Base-by-base conservation (phyloP, 2,888 invertebrate genomes). In the Hecatera dysodea region DNA sequence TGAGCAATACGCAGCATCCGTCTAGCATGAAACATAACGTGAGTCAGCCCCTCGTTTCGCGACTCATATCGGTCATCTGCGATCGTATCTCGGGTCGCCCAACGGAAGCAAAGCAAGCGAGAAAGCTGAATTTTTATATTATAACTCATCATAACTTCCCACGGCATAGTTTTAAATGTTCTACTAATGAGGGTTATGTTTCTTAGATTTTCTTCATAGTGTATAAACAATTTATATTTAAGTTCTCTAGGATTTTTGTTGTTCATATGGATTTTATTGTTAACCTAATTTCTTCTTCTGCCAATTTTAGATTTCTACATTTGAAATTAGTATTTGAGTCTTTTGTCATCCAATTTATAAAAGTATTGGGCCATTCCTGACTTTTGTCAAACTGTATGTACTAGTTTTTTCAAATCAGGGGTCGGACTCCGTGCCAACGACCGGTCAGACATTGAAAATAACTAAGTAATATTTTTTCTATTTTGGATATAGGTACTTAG, bases 81-180 rank as follows among this genome's bases (percentile, higher is more conserved):
- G 95, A 95, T 95, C 71, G 59, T 93, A 95, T 95, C 95, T 76
- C 80, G 86, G 86, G 88, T 88, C 92, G 87, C 88, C 87, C 93
- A 90, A 93, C 94, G 93, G 94, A 94, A 95, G 95, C 95, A 84
- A 87, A 87, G 80, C 83, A 78, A 89, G 91, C 93, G 92, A 93
- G 94, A 95, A 93, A 94, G 94, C 91, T 89, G 87, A 82, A 93
- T 95, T 94, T 95, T 94, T 94, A 91, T 89, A 84, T 86, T 88
- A 85, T 90, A 91, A 90, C 89, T 92, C 91, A 91, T 90, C 69
- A 52, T 67, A 63, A 69, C 87, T 95, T 95, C 95, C 91, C 95
- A 95, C 95, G 94, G 83, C 87, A 85, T 84, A 89, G 87, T 88
- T 91, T 85, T 82, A 78, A 86, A 85, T 77, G 67, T 71, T 76